Base-by-base conservation (phyloP, 2,888 invertebrate species). In the Noctua janthina region DNA sequence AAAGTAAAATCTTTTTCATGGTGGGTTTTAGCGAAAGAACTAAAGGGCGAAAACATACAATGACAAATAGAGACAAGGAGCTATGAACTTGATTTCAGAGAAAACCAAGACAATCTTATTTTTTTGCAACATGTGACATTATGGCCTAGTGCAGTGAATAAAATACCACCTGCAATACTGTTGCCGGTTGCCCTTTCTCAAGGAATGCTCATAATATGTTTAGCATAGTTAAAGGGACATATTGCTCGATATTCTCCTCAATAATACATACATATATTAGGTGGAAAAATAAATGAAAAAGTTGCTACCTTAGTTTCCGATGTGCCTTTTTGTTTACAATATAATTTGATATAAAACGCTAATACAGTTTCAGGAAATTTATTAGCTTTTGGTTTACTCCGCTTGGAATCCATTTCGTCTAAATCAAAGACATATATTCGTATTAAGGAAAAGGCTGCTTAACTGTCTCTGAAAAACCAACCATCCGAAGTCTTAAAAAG, bases 271-370 rank as follows among this genome's bases (percentile, higher is more conserved):
- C 29, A 10, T 35, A 35, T 8, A 17, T 64, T 35, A 20, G 1
- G 10, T 4, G 7, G 17, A 23, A 69, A 75, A 43, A 56, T 35
- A 23, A 23, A 10, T n/a, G 20, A 39, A 59, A 67, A 68, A 6
- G 29, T 8, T 3, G 2, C 10, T 67, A 92, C 92, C 87, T 91
- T 91, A 15, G 78, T 75, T 69, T 84, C 79, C 20, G 81, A 80
- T n/a, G 71, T 78, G 15, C 89, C 80, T 90, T 91, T 93, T 82
- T 90, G 92, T 89, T 92, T 92, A 82, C 92, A 94, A 84, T 94
- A 96, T 68, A 95, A 86, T 89, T 93, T 91, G 35, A 93, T 88
- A 86, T 93, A 96, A 67, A 94, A 91, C 46, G 89, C 83, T 68
- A 93, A 83, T 20, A 91, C 92, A 74, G 86, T 89, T 81, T 85